A percentile compares a stretch with the other conserved stretches of the same genome.
phyloP scores from a whole-genome alignment of 2,797 vertebrate species.

The Neosilurus hyrtlii region DNA sequence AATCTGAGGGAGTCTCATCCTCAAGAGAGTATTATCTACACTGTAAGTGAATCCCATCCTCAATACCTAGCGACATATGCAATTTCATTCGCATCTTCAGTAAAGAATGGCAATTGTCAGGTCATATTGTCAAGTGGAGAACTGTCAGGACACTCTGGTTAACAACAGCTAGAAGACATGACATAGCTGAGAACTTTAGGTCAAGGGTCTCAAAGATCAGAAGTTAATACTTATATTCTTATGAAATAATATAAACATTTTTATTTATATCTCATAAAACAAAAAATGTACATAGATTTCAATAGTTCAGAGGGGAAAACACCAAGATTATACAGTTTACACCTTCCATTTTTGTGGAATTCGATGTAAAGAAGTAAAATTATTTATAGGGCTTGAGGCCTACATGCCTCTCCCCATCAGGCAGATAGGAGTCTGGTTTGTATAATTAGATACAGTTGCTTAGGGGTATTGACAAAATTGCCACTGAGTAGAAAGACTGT shows the following conservation, averaged over 20 bases:
- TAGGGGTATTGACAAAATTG: neutral
- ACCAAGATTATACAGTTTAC: neutral
- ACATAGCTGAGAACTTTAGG: neutral
- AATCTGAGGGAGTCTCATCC: neutral
- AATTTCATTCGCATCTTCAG: neutral
- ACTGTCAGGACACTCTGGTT: neutral
- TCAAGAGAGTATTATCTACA: neutral
- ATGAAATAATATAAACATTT: too few species aligned
- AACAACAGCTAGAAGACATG: neutral
- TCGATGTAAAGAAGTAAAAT: neutral
- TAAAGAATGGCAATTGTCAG: neutral
- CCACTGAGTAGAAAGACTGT: neutral
- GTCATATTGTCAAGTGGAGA: neutral
- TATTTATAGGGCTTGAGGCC: neutral
- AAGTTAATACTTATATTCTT: neutral
- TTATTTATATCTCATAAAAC: too few species aligned
- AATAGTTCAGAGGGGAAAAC: neutral
- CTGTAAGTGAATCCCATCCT: neutral
- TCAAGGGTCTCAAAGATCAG: neutral
- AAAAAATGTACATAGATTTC: too few species aligned
- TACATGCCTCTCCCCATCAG: neutral
- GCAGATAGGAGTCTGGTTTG: neutral
- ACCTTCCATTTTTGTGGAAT: neutral
- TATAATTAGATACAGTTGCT: neutral
- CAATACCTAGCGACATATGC: neutral